Evolutionary conservation across 2,797 vertebrate genomes (phyloP).

Genomic region (Anas acuta): DNA sequence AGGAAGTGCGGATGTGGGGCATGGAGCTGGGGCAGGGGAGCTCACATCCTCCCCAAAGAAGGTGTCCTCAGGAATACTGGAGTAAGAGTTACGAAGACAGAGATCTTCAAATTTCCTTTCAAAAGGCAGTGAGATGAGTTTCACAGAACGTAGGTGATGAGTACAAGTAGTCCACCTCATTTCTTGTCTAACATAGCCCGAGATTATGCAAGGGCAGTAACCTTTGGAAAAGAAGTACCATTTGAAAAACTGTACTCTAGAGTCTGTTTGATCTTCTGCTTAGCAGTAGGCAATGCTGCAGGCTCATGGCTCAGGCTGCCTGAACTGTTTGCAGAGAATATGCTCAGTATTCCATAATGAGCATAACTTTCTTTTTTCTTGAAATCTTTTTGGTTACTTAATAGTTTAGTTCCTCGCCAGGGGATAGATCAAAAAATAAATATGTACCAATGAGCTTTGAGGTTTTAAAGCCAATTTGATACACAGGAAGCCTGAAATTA

Average conservation of each 20-base stretch:
- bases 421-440: background rate
- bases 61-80: background rate
- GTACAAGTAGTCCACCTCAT: background rate
- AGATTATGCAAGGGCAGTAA: background rate
- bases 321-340: background rate
- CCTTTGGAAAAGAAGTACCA: background rate
- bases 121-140: background rate
- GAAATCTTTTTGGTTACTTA: background rate
- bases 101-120: background rate
- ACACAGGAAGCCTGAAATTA: conserved; percentile 64
- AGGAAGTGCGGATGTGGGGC: background rate
- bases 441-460: background rate
- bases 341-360: background rate
- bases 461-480: conserved; percentile 27
- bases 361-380: background rate
- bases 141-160: background rate
- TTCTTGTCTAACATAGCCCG: background rate
- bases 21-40: background rate
- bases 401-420: conserved; percentile 27
- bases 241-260: background rate
- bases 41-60: background rate
- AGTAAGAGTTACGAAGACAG: background rate
- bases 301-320: background rate
- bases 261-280: background rate
- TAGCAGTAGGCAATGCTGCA: background rate